phyloP scores from a whole-genome alignment of 2,888 invertebrate genomes.

The Zelleria hepariella region DNA sequence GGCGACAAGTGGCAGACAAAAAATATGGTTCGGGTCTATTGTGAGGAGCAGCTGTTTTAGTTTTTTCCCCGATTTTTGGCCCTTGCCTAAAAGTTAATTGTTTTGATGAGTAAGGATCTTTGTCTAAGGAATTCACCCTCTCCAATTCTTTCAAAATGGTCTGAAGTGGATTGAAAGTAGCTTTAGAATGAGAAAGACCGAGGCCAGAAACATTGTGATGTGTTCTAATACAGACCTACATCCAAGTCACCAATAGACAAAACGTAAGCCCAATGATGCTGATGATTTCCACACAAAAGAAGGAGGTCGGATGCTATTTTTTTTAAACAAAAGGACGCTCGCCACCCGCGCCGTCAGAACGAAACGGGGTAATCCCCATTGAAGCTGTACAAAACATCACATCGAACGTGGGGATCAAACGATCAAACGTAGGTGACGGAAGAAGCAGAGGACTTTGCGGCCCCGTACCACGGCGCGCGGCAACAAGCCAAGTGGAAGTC shows the following conservation, averaged over 20 bases:
- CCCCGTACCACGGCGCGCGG: not conserved
- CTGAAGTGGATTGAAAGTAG: too few species aligned
- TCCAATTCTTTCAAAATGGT: too few species aligned
- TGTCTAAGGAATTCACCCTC: too few species aligned
- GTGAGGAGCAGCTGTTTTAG: too few species aligned
- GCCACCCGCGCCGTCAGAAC: not conserved
- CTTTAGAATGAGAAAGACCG: too few species aligned
- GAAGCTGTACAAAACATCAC: not conserved
- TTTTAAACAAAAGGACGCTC: not conserved
- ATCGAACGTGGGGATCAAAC: not conserved
- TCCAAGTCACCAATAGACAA: not conserved
- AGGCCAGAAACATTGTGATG: too few species aligned
- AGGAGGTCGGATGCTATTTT: not conserved
- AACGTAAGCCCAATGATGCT: conserved; percentile 22
- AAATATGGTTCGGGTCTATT: too few species aligned
- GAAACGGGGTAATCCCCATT: conserved; percentile 2
- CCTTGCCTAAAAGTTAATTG: too few species aligned
- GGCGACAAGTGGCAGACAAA: too few species aligned
- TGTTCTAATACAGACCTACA: too few species aligned
- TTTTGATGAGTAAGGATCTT: too few species aligned
- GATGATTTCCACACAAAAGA: not conserved
- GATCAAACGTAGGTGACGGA: not conserved
- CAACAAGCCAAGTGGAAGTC: not conserved
- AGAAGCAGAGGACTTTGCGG: not conserved
- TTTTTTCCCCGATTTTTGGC: too few species aligned